phyloP scores from a whole-genome alignment of 2,797 vertebrate species.

The Onychomys torridus region DNA sequence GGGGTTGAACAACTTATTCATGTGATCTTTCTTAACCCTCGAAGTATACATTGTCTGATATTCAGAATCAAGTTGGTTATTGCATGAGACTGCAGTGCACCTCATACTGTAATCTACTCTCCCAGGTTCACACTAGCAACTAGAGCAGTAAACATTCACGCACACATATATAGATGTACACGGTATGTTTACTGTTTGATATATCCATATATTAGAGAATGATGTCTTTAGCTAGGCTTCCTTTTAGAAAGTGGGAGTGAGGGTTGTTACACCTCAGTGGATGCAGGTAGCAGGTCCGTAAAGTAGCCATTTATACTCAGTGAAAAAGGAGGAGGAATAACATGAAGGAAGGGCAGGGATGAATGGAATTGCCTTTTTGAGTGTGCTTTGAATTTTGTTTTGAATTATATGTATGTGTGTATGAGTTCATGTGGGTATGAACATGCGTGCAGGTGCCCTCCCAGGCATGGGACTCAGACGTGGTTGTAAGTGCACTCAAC shows the following conservation, averaged over 20 bases:
- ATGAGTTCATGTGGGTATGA: not conserved
- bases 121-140: not conserved
- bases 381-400: not conserved
- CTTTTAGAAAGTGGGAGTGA: not conserved
- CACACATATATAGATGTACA: not conserved
- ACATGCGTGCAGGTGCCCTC: not conserved
- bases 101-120: not conserved
- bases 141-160: not conserved
- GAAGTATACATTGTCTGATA: not conserved
- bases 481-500: not conserved
- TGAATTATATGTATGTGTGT: not conserved
- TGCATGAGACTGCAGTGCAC: not conserved
- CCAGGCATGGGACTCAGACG: not conserved
- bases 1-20: not conserved
- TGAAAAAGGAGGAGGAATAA: not conserved
- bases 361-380: conserved; percentile 8
- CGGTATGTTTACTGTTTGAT: not conserved
- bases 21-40: not conserved
- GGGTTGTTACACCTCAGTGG: not conserved
- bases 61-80: not conserved
- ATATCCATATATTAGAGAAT: not conserved
- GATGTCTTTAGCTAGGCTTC: not conserved
- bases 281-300: not conserved
- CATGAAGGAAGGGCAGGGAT: conserved; percentile 15
- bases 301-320: not conserved